Conservation (phyloP, 2,888 invertebrate species). For the Drosophila recens region DNA sequence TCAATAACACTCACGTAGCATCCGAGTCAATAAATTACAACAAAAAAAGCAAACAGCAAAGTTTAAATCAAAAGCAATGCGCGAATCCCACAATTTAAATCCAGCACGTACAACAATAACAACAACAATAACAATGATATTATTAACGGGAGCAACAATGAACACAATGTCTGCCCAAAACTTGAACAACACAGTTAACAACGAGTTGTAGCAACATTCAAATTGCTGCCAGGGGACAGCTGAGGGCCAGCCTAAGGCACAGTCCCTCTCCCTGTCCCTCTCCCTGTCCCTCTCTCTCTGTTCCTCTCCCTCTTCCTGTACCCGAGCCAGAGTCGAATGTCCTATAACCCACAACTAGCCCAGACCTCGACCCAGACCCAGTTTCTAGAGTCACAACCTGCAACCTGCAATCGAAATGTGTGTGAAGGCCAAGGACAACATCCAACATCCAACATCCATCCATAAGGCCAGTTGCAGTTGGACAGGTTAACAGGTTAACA, state of each 20-base stretch:
- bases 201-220: not conserved
- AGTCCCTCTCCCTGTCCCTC: not conserved
- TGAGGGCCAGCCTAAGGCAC: constrained; percentile 28
- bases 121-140: constrained; percentile 34
- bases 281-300: not conserved
- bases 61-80: constrained; percentile 3
- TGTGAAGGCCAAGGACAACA: constrained; percentile 74
- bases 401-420: constrained; percentile 45
- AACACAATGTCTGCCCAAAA: constrained; percentile 29
- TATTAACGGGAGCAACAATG: constrained; percentile 63
- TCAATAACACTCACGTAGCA: constrained; percentile 78
- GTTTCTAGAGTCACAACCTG: not conserved
- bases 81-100: constrained; percentile 51
- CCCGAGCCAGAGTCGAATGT: constrained; percentile 4
- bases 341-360: constrained; percentile 13
- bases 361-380: constrained; percentile 32
- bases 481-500: constrained; percentile 16
- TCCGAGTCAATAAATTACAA: constrained; percentile 75
- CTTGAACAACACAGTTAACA: constrained; percentile 41
- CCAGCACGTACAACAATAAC: constrained; percentile 56
- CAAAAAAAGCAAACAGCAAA: constrained; percentile 32
- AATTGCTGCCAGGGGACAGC: constrained; percentile 22
- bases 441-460: not conserved
- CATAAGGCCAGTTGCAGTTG: constrained; percentile 10
- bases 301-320: not conserved